phyloP scores from a whole-genome alignment of 2,113 vertebrate species.

The Brachyhypopomus occidentalis region DNA sequence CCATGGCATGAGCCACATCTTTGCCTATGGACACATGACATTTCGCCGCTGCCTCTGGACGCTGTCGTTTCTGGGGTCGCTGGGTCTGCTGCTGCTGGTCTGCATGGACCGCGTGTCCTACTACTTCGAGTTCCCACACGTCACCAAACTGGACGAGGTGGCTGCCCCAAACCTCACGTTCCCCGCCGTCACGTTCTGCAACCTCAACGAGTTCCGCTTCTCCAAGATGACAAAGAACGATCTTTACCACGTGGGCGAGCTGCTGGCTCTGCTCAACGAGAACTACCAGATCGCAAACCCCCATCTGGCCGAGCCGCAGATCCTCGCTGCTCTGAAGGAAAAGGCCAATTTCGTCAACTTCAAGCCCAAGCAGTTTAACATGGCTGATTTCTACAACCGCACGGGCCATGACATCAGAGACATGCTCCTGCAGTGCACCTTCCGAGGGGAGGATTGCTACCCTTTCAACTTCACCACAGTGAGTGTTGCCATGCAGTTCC shows the following conservation, averaged over 20 bases:
- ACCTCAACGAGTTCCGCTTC: slow-evolving; percentile 89
- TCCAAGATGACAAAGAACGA: slow-evolving; percentile 85
- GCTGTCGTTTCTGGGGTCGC: slow-evolving; percentile 80
- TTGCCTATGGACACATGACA: slow-evolving; percentile 82
- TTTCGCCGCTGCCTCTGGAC: slow-evolving; percentile 84
- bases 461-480: slow-evolving; percentile 84
- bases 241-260: slow-evolving; percentile 85
- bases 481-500: slow-evolving; percentile 59
- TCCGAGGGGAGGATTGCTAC: slow-evolving; percentile 78
- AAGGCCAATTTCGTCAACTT: slow-evolving; percentile 87
- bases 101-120: slow-evolving; percentile 83
- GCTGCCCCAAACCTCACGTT: slow-evolving; percentile 84
- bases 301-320: slow-evolving; percentile 80
- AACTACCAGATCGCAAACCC: slow-evolving; percentile 83
- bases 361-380: slow-evolving; percentile 86
- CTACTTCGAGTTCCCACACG: slow-evolving; percentile 82
- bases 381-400: slow-evolving; percentile 89
- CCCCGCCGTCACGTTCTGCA: slow-evolving; percentile 86
- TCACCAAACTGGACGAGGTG: slow-evolving; percentile 82
- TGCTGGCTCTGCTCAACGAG: slow-evolving; percentile 83
- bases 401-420: slow-evolving; percentile 85
- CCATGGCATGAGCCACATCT: slow-evolving; percentile 89
- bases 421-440: slow-evolving; percentile 87
- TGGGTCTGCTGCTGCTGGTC: slow-evolving; percentile 79
- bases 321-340: slow-evolving; percentile 80